phyloP scores from a whole-genome alignment of 2,113 vertebrate species.

The Dolichotis patagonum region DNA sequence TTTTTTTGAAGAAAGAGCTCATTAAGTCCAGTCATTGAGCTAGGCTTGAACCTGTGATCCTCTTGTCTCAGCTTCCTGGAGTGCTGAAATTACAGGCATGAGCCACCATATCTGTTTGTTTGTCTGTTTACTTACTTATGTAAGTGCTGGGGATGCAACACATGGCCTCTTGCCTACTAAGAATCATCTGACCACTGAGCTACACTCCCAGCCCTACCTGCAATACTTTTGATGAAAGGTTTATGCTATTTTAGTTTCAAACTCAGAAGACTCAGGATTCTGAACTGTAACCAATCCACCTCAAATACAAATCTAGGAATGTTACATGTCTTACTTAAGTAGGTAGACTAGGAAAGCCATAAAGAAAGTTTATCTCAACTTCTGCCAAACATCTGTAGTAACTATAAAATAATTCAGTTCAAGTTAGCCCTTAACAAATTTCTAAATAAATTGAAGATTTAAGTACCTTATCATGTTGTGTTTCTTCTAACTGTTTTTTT shows the following conservation, averaged over 20 bases:
- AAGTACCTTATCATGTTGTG: conserved; percentile 96
- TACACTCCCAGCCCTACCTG: too few species aligned
- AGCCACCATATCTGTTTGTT: background rate
- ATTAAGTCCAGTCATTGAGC: background rate
- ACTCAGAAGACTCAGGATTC: background rate
- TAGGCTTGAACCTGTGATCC: background rate
- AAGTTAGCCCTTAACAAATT: rapidly evolving
- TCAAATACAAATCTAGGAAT: rapidly evolving
- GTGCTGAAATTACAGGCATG: background rate
- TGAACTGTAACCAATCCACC: background rate
- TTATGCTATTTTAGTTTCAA: rapidly evolving
- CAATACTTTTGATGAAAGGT: background rate
- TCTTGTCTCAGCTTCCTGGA: background rate
- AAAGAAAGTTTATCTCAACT: rapidly evolving
- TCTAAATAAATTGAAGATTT: background rate
- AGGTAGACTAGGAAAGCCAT: rapidly evolving
- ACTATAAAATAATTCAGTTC: too few species aligned
- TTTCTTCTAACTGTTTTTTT: conserved; percentile 96
- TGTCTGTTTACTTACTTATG: background rate
- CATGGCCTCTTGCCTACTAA: background rate
- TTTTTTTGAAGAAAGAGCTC: background rate
- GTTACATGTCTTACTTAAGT: rapidly evolving
- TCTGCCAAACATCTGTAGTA: rapidly evolving
- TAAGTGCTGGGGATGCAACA: background rate
- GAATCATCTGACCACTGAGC: background rate